Base-by-base conservation (phyloP, 1,140 invertebrate genomes). In the Microplitis mediator region DNA sequence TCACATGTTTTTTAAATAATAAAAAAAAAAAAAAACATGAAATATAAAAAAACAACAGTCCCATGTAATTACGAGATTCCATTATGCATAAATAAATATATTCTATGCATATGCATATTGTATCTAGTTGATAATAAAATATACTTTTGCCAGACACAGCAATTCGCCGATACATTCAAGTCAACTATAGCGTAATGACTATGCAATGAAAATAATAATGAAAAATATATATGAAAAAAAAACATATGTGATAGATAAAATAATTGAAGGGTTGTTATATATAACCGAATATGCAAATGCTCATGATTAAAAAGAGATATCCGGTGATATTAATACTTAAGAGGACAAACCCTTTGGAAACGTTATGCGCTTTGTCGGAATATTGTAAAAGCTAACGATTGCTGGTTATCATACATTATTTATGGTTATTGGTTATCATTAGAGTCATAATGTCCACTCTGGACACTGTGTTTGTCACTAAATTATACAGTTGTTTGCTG, bases 281-380 rank as follows among this genome's bases (percentile, higher is more conserved):
- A 45, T 45, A 36, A 62, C 60, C 32, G 31, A 62, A 62, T 62
- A 36, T 34, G 34, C 60, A 62, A 62, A 62, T 62, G 60, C 60
- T 35, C 60, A 62, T 35, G 34, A 35, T n/a, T 62, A 39, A 62
- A 62, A 39, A 14, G 1, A 14, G 0, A 16, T 9, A 58, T 3
- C 56, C 56, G n/a, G 14, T 31, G 9, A 58, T 54, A 58, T 16
- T 58, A 34, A 58, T 23, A 23, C 9, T 3, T 23, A 8, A 9
- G 4, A 58, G 39, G 4, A 39, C 39, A 39, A 39, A 6, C 39
- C 39, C 39, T 39, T 39, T 39, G 4, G 39, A 39, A 39, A 39
- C 39, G 39, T 39, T 39, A 39, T 39, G 39, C 11, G 39, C 39
- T 8, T 39, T 39, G 39, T 8, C 39, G 11, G 39, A 39, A 39